phyloP scores from a whole-genome alignment of 2,888 invertebrate species.

The Ennomos erosarius region DNA sequence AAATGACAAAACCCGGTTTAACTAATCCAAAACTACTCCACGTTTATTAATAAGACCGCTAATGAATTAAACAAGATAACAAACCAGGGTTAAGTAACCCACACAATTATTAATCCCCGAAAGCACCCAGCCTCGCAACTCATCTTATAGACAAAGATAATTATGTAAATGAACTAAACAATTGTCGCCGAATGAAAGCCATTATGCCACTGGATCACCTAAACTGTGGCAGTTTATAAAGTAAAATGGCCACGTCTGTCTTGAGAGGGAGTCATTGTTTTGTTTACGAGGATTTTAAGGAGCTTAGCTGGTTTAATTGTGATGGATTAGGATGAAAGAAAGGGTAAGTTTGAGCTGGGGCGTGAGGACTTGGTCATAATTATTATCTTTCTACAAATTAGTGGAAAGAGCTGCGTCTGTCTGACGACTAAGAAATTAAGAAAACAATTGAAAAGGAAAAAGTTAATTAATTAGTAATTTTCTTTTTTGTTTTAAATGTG shows the following conservation, averaged over 20 bases:
- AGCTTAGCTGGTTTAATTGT: constrained; percentile 36
- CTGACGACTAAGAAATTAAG: background rate
- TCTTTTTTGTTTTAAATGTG: too few species aligned
- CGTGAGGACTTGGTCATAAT: constrained; percentile 10
- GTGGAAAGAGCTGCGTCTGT: too few species aligned
- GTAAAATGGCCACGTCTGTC: constrained; percentile 29
- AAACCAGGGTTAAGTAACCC: constrained; percentile 1
- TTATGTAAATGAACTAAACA: constrained; percentile 45
- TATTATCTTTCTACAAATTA: background rate
- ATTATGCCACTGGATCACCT: constrained; percentile 37
- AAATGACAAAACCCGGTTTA: too few species aligned
- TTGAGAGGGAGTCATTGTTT: constrained; percentile 31
- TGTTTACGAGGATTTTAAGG: constrained; percentile 43
- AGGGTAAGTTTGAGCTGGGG: constrained; percentile 14
- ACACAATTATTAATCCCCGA: constrained; percentile 1
- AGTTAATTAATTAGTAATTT: too few species aligned
- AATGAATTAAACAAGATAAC: constrained; percentile 1
- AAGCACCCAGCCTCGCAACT: constrained; percentile 11
- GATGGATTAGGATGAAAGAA: constrained; percentile 23
- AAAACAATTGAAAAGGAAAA: background rate
- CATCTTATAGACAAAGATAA: constrained; percentile 30
- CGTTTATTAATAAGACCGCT: background rate
- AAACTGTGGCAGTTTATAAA: constrained; percentile 36
- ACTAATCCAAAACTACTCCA: too few species aligned
- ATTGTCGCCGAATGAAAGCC: constrained; percentile 38